Conservation (phyloP, 2,888 invertebrate species). For the Endomychus coccineus region DNA sequence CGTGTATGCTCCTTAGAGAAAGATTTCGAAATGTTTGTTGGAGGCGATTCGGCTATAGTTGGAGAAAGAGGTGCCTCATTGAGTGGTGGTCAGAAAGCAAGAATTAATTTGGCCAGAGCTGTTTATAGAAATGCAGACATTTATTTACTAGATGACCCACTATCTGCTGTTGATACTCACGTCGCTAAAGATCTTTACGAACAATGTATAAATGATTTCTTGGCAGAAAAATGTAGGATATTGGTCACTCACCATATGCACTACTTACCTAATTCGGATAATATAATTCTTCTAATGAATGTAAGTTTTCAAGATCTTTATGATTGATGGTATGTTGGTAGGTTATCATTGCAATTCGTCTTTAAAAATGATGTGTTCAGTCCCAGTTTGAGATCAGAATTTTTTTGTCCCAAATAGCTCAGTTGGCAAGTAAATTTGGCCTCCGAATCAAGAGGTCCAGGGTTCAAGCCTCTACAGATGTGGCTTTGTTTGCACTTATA, state of each 20-base stretch:
- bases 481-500: too few species aligned
- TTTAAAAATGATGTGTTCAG: too few species aligned
- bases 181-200: conserved; percentile 14
- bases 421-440: too few species aligned
- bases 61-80: conserved; percentile 15
- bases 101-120: conserved; percentile 16
- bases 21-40: conserved; percentile 10
- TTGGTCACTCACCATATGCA: conserved; percentile 14
- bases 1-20: conserved; percentile 13
- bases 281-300: conserved; percentile 10
- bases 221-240: conserved; percentile 13
- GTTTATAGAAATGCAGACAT: conserved; percentile 15
- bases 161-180: conserved; percentile 11
- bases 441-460: too few species aligned
- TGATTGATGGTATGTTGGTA: too few species aligned
- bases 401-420: too few species aligned
- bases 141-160: conserved; percentile 15
- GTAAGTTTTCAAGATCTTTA: too few species aligned
- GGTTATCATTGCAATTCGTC: too few species aligned
- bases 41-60: conserved; percentile 11
- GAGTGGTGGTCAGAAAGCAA: conserved; percentile 14
- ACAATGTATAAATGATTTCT: conserved; percentile 12
- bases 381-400: too few species aligned
- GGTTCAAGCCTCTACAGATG: too few species aligned
- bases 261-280: conserved; percentile 10